Evolutionary conservation across 1,140 invertebrate genomes (phyloP), one percentile per base, ranked within the genome.

Genomic region (Ostrea denselamellosa): DNA sequence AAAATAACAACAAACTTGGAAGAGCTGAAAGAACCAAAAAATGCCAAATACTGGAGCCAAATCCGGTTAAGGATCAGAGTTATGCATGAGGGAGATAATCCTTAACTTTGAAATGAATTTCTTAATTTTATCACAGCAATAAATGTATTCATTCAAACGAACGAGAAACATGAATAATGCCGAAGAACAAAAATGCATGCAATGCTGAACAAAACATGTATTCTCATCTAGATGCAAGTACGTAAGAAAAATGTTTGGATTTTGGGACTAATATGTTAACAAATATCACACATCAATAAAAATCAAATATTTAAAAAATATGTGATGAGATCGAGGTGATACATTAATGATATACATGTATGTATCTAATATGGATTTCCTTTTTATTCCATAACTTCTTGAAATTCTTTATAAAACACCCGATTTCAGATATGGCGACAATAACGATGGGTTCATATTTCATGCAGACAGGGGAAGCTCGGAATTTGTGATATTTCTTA

Each of bases 401-500:
- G 44, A 28, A 81, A 51, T 34, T 77, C 8, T 8, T 7, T 4
- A 81, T 22, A 34, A 81, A 2, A 51, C 14, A 71, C n/a, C n/a
- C 17, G 25, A 9, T 5, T 51, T 51, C 71, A 12, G 22, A 3
- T 34, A 34, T 34, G 25, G 14, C 25, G 5, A 25, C 9, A 0
- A 5, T 28, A 25, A 81, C 14, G 22, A 81, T 81, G 14, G 25
- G 14, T 25, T 28, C 25, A 28, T 22, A 44, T 44, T 10, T 81
- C 22, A 83, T 83, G 22, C n/a, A 2, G n/a, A 34, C 3, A 85
- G 82, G 9, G 68, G 84, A 25, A 85, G 28, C 82, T 88, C 85
- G 22, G 51, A 25, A 9, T 81, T 71, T 19, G 88, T 92, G 77
- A 89, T 85, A 52, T 92, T 89, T 17, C 89, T 54, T 51, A 94